Evolutionary conservation across 2,888 invertebrate genomes (phyloP).

Genomic region (Terebella lapidaria): DNA sequence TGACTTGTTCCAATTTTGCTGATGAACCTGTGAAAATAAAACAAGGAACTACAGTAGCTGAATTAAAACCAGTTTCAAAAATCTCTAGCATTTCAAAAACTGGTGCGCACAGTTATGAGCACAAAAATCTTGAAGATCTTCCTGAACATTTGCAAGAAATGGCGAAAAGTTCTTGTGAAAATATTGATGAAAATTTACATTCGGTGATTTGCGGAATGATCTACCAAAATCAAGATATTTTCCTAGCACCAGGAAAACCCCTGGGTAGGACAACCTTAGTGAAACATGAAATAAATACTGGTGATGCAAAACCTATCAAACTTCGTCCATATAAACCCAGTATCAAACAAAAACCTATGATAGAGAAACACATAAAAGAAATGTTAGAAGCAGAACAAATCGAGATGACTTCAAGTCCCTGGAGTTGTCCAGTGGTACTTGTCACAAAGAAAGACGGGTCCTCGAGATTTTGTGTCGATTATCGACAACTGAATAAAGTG

Average conservation of each 20-base stretch:
- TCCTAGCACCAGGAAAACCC: neutral
- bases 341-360: neutral
- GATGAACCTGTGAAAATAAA: neutral
- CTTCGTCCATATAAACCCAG: neutral
- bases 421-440: constrained; percentile 13
- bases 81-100: neutral
- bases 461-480: constrained; percentile 21
- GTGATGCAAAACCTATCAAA: constrained; percentile 1
- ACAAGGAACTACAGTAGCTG: neutral
- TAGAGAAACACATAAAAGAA: neutral
- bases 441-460: constrained; percentile 19
- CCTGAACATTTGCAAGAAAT: neutral
- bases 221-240: neutral
- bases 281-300: neutral
- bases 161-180: no score
- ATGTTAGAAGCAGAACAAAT: constrained; percentile 9
- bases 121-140: neutral
- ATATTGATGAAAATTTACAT: no score
- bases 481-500: constrained; percentile 17
- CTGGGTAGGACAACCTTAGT: neutral
- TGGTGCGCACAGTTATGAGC: neutral
- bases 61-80: neutral
- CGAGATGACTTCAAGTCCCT: constrained; percentile 9
- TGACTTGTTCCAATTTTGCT: neutral
- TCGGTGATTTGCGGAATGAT: neutral